Conservation (phyloP, 2,888 invertebrate species). For the Lymantria monacha region DNA sequence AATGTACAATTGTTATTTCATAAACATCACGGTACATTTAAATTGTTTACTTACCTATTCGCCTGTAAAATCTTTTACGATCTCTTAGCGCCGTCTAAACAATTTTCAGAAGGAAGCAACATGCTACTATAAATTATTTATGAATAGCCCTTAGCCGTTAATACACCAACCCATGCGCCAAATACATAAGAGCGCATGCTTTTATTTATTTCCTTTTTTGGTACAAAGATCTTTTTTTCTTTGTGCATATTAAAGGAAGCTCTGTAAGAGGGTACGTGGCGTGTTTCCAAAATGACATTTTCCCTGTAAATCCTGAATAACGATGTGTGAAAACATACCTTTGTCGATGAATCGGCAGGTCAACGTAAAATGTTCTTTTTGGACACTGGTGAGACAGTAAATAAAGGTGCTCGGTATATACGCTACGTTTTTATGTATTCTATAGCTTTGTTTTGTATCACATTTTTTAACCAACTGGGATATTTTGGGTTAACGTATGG, state of each 20-base stretch:
- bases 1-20: neutral
- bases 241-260: conserved; percentile 69
- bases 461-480: conserved; percentile 8
- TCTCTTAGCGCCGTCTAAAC: conserved; percentile 55
- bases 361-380: conserved; percentile 30
- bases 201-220: conserved; percentile 52
- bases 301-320: conserved; percentile 58
- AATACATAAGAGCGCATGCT: conserved; percentile 59
- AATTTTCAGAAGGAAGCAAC: conserved; percentile 57
- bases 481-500: too few relatives aligned
- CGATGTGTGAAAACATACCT: conserved; percentile 57
- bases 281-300: conserved; percentile 59
- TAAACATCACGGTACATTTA: neutral
- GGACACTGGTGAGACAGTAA: conserved; percentile 28
- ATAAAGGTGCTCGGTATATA: conserved; percentile 31
- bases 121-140: conserved; percentile 71
- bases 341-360: conserved; percentile 40
- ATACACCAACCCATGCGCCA: conserved; percentile 55
- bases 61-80: conserved; percentile 40
- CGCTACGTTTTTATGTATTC: conserved; percentile 11
- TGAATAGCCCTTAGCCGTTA: conserved; percentile 59
- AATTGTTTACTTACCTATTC: neutral
- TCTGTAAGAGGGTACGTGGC: conserved; percentile 60
- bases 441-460: conserved; percentile 10
- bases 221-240: conserved; percentile 62